These are phyloP conservation scores for Chlorospingus flavigularis DNA, from an alignment of 2,797 vertebrate genomes.

Conservation along the genomic window DNA sequence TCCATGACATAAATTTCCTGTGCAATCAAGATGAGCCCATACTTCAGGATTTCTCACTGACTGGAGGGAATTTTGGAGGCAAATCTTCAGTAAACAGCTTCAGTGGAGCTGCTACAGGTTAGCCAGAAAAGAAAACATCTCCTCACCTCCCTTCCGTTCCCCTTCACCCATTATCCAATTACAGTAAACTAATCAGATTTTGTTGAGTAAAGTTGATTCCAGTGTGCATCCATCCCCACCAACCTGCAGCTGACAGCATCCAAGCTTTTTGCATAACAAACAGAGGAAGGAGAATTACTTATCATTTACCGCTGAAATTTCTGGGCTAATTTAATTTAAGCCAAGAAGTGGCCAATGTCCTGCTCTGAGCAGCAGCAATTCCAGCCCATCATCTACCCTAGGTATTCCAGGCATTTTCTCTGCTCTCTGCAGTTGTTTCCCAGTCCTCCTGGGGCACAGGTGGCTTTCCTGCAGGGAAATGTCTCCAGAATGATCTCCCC, in stretches of 20 bases:
- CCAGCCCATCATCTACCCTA: not conserved
- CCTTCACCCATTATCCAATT: slow-evolving; percentile 28
- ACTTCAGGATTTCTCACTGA: not conserved
- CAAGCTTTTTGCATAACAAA: slow-evolving; percentile 31
- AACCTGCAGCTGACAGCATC: not conserved
- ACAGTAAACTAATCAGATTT: slow-evolving; percentile 32
- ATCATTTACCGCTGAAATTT: not conserved
- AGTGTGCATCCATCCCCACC: not conserved
- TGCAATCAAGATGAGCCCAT: rapidly evolving
- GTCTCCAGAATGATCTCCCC: not conserved
- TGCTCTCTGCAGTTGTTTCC: not conserved
- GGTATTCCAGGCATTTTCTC: not conserved
- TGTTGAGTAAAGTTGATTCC: not conserved
- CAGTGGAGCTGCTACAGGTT: not conserved
- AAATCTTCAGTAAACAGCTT: not conserved
- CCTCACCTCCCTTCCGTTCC: not conserved
- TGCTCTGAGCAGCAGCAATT: not conserved
- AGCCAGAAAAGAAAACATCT: not conserved
- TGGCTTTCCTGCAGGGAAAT: not conserved
- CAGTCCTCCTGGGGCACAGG: not conserved
- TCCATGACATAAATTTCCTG: not conserved
- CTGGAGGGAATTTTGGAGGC: not conserved
- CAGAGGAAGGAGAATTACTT: slow-evolving; percentile 32
- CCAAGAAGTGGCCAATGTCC: not conserved
- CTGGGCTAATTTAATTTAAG: slow-evolving; percentile 22